Evolutionary conservation across 2,888 invertebrate genomes (phyloP).

Genomic region (Leptopilina syphax): DNA sequence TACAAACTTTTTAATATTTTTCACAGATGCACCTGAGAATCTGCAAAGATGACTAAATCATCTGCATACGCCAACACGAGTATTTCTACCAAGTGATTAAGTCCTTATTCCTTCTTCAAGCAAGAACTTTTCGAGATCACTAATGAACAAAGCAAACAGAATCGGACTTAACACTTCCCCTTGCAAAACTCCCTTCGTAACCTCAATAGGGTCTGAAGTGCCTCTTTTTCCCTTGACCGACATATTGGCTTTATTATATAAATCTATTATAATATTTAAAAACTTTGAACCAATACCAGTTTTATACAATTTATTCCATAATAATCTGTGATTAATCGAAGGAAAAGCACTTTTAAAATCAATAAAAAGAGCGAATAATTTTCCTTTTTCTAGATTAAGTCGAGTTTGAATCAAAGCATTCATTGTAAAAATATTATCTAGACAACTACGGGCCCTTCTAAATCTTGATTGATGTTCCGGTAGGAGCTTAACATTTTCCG

Average conservation of each 20-base stretch:
- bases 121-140: conserved; percentile 21
- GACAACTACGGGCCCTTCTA: background rate
- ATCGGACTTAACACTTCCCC: background rate
- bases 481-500: background rate
- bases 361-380: conserved; percentile 37
- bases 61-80: conserved; percentile 33
- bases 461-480: conserved; percentile 34
- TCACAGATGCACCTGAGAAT: background rate
- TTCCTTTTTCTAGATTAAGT: conserved; percentile 10
- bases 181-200: conserved; percentile 39
- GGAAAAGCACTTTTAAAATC: conserved; percentile 32
- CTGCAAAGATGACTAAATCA: conserved; percentile 25
- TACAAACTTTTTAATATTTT: conserved; percentile 6
- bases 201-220: background rate
- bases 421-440: conserved; percentile 34
- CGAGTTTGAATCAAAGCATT: conserved; percentile 27
- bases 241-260: conserved; percentile 36
- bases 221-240: background rate
- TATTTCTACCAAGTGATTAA: conserved; percentile 34
- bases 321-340: conserved; percentile 22
- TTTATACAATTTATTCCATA: conserved; percentile 31
- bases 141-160: conserved; percentile 36
- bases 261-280: conserved; percentile 22
- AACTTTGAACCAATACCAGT: conserved; percentile 24
- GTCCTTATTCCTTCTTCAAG: background rate